Evolutionary conservation across 2,113 vertebrate genomes (phyloP).

Genomic region (Corythoichthys haematopterus): DNA sequence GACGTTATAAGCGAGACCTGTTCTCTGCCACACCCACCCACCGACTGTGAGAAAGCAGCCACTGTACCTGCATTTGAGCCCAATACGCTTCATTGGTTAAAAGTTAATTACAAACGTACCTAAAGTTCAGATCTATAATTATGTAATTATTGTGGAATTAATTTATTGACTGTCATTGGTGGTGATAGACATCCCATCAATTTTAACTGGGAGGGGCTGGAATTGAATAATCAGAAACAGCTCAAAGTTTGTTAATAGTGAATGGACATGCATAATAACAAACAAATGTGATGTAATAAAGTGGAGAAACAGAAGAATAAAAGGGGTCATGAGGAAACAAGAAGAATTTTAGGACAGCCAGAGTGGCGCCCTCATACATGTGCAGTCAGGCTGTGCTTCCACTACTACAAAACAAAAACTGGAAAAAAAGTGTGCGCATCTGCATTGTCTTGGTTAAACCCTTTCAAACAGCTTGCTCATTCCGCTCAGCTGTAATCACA

Average conservation of each 20-base stretch:
- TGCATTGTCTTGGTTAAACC: conserved; percentile 34
- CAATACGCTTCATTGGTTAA: not conserved
- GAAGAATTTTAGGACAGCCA: conserved; percentile 26
- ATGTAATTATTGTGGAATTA: not conserved
- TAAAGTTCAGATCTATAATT: not conserved
- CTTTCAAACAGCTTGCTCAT: conserved; percentile 15
- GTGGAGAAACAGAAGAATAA: not conserved
- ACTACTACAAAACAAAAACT: conserved; percentile 3
- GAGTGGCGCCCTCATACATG: conserved; percentile 39
- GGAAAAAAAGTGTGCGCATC: not conserved
- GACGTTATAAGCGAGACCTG: conserved; percentile 19
- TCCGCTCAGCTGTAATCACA: not conserved
- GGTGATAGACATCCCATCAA: too few relatives aligned
- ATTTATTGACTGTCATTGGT: not conserved
- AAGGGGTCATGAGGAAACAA: not conserved
- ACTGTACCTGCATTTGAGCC: conserved; percentile 12
- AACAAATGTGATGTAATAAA: not conserved
- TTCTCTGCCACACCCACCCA: conserved; percentile 20
- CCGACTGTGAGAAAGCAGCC: conserved; percentile 10
- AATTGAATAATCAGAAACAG: too few relatives aligned
- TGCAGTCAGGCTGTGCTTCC: conserved; percentile 50
- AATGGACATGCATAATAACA: not conserved
- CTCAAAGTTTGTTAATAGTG: not conserved
- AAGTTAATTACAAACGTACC: not conserved
- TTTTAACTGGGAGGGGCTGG: too few relatives aligned